Evolutionary conservation across 1,140 invertebrate species (phyloP), one percentile per base, ranked within the genome.

Genomic region (Trichomalopsis sarcophagae): DNA sequence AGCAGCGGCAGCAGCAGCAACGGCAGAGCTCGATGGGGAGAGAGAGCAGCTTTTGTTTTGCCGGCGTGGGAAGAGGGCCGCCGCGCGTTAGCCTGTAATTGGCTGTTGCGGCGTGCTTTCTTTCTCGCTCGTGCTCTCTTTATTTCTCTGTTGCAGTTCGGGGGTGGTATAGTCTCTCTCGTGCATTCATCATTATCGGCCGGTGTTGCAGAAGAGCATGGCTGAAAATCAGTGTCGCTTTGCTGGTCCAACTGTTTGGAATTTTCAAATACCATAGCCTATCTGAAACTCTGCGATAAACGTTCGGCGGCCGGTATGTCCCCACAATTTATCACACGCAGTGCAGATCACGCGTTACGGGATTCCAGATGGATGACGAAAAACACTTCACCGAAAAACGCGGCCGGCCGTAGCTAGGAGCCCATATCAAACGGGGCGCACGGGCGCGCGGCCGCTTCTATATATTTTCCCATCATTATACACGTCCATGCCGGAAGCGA

Each of bases 401-500:
- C 21, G 44, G 11, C 27, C 10, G 21, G n/a, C 17, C 17, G 62
- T 13, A 1, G 27, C 27, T 1, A 27, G 13, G 62, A 23, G 17
- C 3, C 13, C 17, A 36, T 21, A 75, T 75, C 36, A 75, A 40
- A 44, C 36, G 13, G 44, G 4, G 30, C 10, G 30, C 10, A 33
- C 66, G 5, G 33, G 33, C 33, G 17, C n/a, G 62, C 62, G 9
- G 14, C 50, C 2, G 55, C 23, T 73, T 30, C 80, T 82, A 55
- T 76, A 76, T 44, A 76, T 82, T 82, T 83, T 83, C 82, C 82
- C 82, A 75, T 78, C 82, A 84, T 83, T 83, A 78, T 50, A 84
- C 75, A 23, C 66, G 82, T 78, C 33, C n/a, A 47, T 80, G 83
- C 83, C 83, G 84, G 84, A 84, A 84, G 84, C 84, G 78, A 84